Evolutionary conservation across 2,888 invertebrate genomes (phyloP).

Genomic region (Dasysyrphus tricinctus): DNA sequence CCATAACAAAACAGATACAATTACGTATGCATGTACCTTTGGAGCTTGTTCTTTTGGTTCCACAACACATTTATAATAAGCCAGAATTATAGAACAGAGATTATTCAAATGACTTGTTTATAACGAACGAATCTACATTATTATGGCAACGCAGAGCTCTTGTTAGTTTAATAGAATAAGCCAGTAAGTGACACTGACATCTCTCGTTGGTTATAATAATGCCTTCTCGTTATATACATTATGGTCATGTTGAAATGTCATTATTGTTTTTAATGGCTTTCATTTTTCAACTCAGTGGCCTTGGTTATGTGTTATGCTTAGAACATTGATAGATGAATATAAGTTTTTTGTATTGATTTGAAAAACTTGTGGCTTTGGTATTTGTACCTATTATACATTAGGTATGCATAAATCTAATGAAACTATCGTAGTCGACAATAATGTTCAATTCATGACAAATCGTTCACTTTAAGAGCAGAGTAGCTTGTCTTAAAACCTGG

Average conservation of each 20-base stretch:
- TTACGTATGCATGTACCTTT: neutral
- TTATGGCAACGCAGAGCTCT: slow-evolving; percentile 6
- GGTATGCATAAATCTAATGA: neutral
- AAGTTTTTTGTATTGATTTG: slow-evolving; percentile 9
- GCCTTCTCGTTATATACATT: slow-evolving; percentile 11
- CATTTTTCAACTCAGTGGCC: slow-evolving; percentile 16
- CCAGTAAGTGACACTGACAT: slow-evolving; percentile 33
- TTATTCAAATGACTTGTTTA: slow-evolving; percentile 5
- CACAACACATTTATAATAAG: neutral
- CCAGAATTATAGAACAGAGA: neutral
- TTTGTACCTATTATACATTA: neutral
- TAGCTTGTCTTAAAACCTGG: too few relatives aligned
- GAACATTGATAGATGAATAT: slow-evolving; percentile 9
- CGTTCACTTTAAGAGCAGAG: too few relatives aligned
- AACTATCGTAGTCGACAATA: neutral
- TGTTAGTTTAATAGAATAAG: slow-evolving; percentile 1
- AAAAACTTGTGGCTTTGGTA: neutral
- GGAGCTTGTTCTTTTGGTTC: neutral
- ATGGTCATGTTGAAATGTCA: slow-evolving; percentile 29
- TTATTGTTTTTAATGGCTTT: slow-evolving; percentile 19
- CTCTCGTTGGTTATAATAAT: slow-evolving; percentile 17
- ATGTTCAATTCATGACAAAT: neutral
- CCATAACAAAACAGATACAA: neutral
- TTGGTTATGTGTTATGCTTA: slow-evolving; percentile 2
- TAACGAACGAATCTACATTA: neutral